A percentile compares a stretch with the other conserved stretches of the same genome.
phyloP scores from a whole-genome alignment of 2,113 vertebrate genomes.

The Myiopsitta monachus region DNA sequence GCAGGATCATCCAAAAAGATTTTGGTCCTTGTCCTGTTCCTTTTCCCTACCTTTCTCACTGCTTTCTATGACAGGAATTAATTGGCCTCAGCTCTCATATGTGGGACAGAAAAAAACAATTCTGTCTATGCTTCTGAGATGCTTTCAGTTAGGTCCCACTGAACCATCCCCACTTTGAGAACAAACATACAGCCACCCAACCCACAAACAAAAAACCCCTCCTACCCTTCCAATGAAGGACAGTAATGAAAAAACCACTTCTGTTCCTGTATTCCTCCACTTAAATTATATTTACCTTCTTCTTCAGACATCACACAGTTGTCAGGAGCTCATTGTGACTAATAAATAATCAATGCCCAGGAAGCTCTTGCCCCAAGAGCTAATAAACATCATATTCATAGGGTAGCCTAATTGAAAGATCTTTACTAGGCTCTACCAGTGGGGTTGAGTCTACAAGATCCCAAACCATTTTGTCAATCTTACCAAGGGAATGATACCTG shows the following conservation, averaged over 20 bases:
- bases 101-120: background rate
- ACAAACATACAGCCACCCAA: background rate
- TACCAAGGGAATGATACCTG: background rate
- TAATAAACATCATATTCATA: rapidly evolving
- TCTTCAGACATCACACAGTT: background rate
- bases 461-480: background rate
- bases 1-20: background rate
- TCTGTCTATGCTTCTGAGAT: background rate
- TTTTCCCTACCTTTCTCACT: background rate
- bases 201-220: background rate
- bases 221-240: background rate
- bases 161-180: background rate
- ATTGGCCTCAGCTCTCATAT: background rate
- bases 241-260: background rate
- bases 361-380: background rate
- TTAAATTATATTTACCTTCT: background rate
- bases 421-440: background rate
- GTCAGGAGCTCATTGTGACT: background rate
- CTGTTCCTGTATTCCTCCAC: background rate
- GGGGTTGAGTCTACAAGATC: rapidly evolving
- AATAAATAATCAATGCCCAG: background rate
- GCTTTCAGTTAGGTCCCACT: background rate
- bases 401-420: background rate
- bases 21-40: background rate
- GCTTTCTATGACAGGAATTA: background rate